A percentile compares a stretch with the other conserved stretches of the same genome.
phyloP scores from a whole-genome alignment of 2,113 vertebrate genomes.

The Sander lucioperca region DNA sequence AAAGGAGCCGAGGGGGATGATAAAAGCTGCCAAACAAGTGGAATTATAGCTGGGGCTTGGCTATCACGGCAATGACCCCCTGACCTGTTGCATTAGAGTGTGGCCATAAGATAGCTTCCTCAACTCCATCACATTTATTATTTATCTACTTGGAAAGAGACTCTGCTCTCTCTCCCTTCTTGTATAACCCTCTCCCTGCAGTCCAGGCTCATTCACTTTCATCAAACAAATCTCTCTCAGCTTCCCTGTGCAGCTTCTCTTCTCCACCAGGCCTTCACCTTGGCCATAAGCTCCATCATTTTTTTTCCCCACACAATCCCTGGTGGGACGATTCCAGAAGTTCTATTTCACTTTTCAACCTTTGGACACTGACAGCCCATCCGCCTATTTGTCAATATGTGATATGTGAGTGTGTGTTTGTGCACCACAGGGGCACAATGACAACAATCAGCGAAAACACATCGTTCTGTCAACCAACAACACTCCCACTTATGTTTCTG shows the following conservation, averaged over 20 bases:
- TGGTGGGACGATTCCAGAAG: conserved; percentile 32
- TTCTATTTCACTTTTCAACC: conserved; percentile 26
- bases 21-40: conserved; percentile 63
- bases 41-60: conserved; percentile 39
- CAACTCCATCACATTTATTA: conserved; percentile 69
- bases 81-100: conserved; percentile 66
- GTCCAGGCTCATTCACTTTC: conserved; percentile 50
- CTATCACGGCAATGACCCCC: conserved; percentile 55
- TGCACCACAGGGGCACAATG: conserved; percentile 6
- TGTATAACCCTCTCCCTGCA: conserved; percentile 32
- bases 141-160: conserved; percentile 63
- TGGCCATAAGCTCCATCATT: conserved; percentile 10
- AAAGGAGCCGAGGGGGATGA: conserved; percentile 36
- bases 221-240: conserved; percentile 49
- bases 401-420: conserved; percentile 2
- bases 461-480: conserved; percentile 34
- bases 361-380: conserved; percentile 1
- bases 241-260: conserved; percentile 11
- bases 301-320: conserved; percentile 18
- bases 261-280: conserved; percentile 27
- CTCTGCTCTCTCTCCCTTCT: conserved; percentile 28
- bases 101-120: conserved; percentile 47
- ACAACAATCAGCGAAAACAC: conserved; percentile 6
- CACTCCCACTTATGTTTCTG: conserved; percentile 34
- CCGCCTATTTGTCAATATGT: conserved; percentile 16